phyloP scores from a whole-genome alignment of 2,888 invertebrate genomes.

The Drosophila conformis region DNA sequence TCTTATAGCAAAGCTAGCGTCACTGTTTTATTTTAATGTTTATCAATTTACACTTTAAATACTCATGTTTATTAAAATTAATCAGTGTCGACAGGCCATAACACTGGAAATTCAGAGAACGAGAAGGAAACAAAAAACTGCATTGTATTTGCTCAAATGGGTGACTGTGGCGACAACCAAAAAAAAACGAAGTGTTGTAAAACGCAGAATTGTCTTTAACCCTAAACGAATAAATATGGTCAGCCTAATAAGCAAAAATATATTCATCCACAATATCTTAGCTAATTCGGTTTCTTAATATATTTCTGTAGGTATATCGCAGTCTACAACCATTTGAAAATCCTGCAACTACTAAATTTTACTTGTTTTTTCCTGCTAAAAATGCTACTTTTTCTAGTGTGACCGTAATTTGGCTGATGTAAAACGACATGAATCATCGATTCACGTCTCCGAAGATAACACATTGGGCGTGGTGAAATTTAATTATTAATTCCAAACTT shows the following conservation, averaged over 20 bases:
- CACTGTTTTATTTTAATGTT: not conserved
- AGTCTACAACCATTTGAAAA: not conserved
- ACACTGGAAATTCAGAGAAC: not conserved
- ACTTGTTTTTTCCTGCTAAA: not conserved
- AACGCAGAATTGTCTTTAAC: not conserved
- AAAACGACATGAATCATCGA: constrained; percentile 34
- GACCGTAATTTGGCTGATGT: constrained; percentile 18
- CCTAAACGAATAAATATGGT: not conserved
- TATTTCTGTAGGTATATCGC: too few species aligned
- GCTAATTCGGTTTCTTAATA: too few species aligned
- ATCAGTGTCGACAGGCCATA: not conserved
- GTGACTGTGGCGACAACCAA: constrained; percentile 3
- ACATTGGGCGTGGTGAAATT: constrained; percentile 62
- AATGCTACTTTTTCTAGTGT: constrained; percentile 20
- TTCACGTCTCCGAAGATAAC: constrained; percentile 25
- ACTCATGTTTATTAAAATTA: constrained; percentile 1
- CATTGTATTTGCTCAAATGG: not conserved
- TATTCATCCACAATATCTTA: not conserved
- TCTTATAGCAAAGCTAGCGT: not conserved
- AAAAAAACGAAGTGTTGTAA: constrained; percentile 12
- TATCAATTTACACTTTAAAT: not conserved
- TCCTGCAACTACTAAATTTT: not conserved
- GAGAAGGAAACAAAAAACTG: not conserved
- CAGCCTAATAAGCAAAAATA: not conserved
- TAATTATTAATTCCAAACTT: constrained; percentile 53